A percentile compares a stretch with the other conserved stretches of the same genome.
Conservation (phyloP, 1,140 invertebrate genomes). For the Anoplolepis gracilipes region DNA sequence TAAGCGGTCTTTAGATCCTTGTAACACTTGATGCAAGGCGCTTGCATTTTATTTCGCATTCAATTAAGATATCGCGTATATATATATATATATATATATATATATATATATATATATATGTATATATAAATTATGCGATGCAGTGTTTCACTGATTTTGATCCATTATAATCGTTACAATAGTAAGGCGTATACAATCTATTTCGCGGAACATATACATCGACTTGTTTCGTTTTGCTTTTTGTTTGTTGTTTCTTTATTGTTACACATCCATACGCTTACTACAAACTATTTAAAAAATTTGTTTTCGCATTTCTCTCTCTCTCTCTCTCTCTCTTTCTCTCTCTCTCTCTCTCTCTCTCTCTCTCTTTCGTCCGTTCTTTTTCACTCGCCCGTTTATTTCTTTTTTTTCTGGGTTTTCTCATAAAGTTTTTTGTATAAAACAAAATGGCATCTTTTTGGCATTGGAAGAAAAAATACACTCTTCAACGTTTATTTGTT, state of each 20-base stretch:
- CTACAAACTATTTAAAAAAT: constrained; percentile 76
- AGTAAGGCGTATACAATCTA: constrained; percentile 83
- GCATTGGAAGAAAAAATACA: constrained; percentile 86
- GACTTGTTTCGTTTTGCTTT: constrained; percentile 64
- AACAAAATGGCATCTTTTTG: constrained; percentile 85
- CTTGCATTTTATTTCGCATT: not conserved
- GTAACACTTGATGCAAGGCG: not conserved
- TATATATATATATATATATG: no score
- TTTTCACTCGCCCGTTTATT: not conserved
- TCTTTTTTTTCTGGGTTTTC: constrained; percentile 79
- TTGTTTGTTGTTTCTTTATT: constrained; percentile 61
- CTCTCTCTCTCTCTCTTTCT: constrained; percentile 11
- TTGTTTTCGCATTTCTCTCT: constrained; percentile 61
- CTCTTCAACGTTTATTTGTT: constrained; percentile 77
- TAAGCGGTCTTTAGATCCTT: not conserved
- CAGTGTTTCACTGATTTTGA: not conserved
- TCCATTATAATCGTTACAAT: constrained; percentile 4
- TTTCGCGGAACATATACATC: constrained; percentile 81
- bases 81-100: no score
- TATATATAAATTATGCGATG: not conserved
- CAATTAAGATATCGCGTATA: not conserved
- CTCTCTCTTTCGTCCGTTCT: constrained; percentile 31
- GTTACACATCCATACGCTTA: constrained; percentile 78
- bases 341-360: constrained; percentile 77
- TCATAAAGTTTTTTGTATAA: constrained; percentile 79